Conservation (phyloP, 2,888 invertebrate species). For the Diaperis boleti region DNA sequence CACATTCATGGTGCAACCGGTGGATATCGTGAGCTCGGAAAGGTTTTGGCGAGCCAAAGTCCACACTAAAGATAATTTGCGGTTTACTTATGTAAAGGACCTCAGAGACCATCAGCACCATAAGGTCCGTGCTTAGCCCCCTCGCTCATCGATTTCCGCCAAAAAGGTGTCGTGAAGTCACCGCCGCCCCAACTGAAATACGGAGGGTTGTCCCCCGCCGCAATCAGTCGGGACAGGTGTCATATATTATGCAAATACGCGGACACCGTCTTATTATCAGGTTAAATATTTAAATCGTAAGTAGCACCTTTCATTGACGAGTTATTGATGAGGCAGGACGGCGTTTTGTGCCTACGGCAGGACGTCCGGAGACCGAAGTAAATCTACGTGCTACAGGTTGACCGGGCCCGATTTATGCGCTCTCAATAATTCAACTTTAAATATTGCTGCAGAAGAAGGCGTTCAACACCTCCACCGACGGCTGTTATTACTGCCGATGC, state of each 20-base stretch:
- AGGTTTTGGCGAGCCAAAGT: neutral
- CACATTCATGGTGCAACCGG: conserved; percentile 6
- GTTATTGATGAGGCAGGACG: conserved; percentile 58
- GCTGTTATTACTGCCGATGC: conserved; percentile 49
- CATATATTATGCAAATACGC: conserved; percentile 63
- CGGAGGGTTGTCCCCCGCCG: conserved; percentile 37
- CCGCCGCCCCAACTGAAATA: conserved; percentile 40
- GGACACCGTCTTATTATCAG: conserved; percentile 63
- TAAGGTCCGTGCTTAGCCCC: too few species aligned
- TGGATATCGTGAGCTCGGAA: neutral
- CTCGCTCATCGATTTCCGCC: conserved; percentile 14
- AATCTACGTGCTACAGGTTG: conserved; percentile 51
- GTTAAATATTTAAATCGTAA: conserved; percentile 67
- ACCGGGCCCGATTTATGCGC: conserved; percentile 53
- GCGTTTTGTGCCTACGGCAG: conserved; percentile 48
- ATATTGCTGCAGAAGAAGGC: conserved; percentile 47
- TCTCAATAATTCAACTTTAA: conserved; percentile 57
- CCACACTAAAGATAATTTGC: too few species aligned
- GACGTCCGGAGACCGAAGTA: conserved; percentile 48
- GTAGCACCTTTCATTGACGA: conserved; percentile 65
- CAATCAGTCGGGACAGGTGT: conserved; percentile 60
- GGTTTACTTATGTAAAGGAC: too few species aligned
- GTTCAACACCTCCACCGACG: conserved; percentile 54
- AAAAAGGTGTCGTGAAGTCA: conserved; percentile 12
- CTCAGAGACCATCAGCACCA: too few species aligned